Evolutionary conservation across 2,797 vertebrate species (phyloP).

Genomic region (Trachops cirrhosus): DNA sequence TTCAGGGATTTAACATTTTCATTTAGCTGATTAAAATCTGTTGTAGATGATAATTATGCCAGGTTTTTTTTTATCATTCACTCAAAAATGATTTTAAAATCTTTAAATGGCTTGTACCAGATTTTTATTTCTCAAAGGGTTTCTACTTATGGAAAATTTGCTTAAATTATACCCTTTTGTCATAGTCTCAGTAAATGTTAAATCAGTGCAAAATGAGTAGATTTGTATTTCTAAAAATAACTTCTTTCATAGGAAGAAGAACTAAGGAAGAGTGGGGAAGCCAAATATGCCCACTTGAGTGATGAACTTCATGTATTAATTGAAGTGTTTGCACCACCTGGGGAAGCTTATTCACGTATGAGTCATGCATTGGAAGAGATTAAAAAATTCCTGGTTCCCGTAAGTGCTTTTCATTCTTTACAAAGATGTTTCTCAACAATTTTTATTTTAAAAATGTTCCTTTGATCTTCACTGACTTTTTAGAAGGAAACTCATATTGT

Average conservation of each 20-base stretch:
- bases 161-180: conserved; percentile 71
- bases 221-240: conserved; percentile 77
- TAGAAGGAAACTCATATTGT: not conserved
- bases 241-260: conserved; percentile 94
- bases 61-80: conserved; percentile 61
- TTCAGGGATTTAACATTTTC: conserved; percentile 65
- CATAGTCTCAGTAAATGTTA: conserved; percentile 68
- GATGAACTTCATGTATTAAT: conserved; percentile 99
- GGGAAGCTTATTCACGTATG: conserved; percentile 99
- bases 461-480: conserved; percentile 14
- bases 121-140: conserved; percentile 72
- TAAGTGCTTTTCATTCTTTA: conserved; percentile 86
- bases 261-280: conserved; percentile 96
- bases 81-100: conserved; percentile 76
- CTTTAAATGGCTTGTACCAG: conserved; percentile 68
- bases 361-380: conserved; percentile 99
- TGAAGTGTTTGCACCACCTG: conserved; percentile 99
- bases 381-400: conserved; percentile 99
- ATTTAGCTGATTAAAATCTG: conserved; percentile 76
- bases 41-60: conserved; percentile 68
- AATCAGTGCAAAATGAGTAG: conserved; percentile 75
- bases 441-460: conserved; percentile 22
- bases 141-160: conserved; percentile 66
- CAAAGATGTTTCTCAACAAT: conserved; percentile 7
- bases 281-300: conserved; percentile 96